These are phyloP conservation scores for Gephyroberyx darwinii DNA, from an alignment of 2,797 vertebrate genomes.

Conservation along the genomic window DNA sequence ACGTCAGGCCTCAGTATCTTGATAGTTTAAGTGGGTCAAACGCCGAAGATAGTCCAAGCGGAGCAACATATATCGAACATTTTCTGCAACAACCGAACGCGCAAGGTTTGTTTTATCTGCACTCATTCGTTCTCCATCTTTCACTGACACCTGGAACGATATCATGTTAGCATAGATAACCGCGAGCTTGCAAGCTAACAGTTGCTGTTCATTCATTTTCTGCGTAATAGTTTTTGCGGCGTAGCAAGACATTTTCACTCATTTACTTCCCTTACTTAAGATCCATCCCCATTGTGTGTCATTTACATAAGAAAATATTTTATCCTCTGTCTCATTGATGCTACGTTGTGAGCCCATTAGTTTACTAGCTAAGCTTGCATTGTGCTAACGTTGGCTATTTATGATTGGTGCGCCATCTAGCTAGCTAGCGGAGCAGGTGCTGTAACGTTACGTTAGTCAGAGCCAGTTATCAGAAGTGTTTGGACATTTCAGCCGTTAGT, in stretches of 20 bases:
- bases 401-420: slow-evolving; percentile 32
- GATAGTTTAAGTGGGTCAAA: neutral
- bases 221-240: neutral
- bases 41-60: neutral
- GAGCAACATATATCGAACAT: neutral
- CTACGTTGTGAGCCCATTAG: neutral
- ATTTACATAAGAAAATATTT: no score
- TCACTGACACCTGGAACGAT: slow-evolving; percentile 38
- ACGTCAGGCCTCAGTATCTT: neutral
- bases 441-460: no score
- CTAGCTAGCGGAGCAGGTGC: slow-evolving; percentile 62
- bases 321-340: neutral
- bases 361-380: slow-evolving; percentile 23
- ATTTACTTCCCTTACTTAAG: neutral
- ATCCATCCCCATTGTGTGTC: neutral
- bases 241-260: neutral
- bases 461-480: slow-evolving; percentile 34
- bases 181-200: slow-evolving; percentile 57
- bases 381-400: slow-evolving; percentile 41
- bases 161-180: slow-evolving; percentile 20
- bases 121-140: slow-evolving; percentile 61
- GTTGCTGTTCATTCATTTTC: slow-evolving; percentile 19
- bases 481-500: slow-evolving; percentile 34
- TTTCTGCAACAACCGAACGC: slow-evolving; percentile 22
- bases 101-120: slow-evolving; percentile 65